Evolutionary conservation across 2,113 vertebrate species (phyloP), one percentile per base, ranked within the genome.

Genomic region (Pachyramphus minor): DNA sequence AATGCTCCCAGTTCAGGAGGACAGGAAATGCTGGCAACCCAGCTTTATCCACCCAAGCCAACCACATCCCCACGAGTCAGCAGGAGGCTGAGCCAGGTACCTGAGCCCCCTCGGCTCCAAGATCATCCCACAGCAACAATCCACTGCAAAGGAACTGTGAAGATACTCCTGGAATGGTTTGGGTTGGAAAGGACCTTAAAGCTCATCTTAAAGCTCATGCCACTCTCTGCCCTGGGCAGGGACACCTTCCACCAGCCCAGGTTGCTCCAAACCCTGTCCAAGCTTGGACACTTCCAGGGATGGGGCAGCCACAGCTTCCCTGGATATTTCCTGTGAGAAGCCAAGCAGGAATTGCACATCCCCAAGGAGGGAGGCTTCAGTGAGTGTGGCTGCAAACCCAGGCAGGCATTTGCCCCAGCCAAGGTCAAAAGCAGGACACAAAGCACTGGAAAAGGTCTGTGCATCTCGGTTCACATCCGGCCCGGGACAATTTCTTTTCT

Each of bases 271-370:
- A 6, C 39, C 18, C 39, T 0, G 0, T 60, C 69, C 78, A 35
- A 0, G 8, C 41, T 22, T 62, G 63, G 63, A 9, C 25, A 5
- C 8, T 37, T 7, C 9, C 72, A 84, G 47, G 47, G 47, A 27
- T 37, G 63, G 55, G 31, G 20, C 63, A 90, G 53, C 39, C 60
- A 39, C 52, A 67, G 31, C 22, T 84, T 11, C 76, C 42, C 49
- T 42, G 72, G 81, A 18, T 20, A 11, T 3, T 30, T 28, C n/a
- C 37, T 9, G 2, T 0, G 5, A 64, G n/a, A 30, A 80, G 23
- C 18, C 25, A 58, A 53, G n/a, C 6, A 6, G 5, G 11, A 55
- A 9, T 0, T 2, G 7, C 6, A 16, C 1, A 1, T 1, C 1
- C 8, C n/a, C 1, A 0, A 35, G 0, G 0, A 71, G 50, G 55